Conservation (phyloP, 2,113 vertebrate genomes). For the Zapus hudsonius region DNA sequence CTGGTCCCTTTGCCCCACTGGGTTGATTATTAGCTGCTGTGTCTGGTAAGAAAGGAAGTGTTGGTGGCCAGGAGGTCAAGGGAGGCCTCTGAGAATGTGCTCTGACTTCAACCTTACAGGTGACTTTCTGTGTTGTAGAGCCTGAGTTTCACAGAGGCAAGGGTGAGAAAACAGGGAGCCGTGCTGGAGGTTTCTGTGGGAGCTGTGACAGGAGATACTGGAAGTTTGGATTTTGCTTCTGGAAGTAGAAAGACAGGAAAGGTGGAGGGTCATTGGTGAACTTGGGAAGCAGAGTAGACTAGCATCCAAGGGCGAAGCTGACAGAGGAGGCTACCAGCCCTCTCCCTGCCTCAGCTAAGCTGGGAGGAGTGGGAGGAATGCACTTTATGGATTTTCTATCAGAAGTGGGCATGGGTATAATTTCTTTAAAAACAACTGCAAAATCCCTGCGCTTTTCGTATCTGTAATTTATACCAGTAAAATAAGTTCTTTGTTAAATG, state of each 20-base stretch:
- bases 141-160: neutral
- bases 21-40: neutral
- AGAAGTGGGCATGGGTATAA: constrained; percentile 24
- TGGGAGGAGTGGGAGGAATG: neutral
- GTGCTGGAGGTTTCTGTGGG: neutral
- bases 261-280: neutral
- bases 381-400: neutral
- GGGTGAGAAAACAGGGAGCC: neutral
- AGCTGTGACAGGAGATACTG: neutral
- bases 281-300: neutral
- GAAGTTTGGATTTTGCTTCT: neutral
- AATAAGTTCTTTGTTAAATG: constrained; percentile 72
- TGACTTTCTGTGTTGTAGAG: neutral
- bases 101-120: neutral
- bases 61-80: neutral
- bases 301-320: neutral
- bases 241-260: neutral
- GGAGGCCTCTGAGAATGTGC: neutral
- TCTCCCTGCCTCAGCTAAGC: neutral
- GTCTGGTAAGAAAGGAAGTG: neutral
- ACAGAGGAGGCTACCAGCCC: too few species aligned
- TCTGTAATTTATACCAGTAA: constrained; percentile 60
- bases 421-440: constrained; percentile 44
- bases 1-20: neutral
- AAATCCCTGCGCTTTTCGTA: neutral